Conservation (phyloP, 2,888 invertebrate species). For the Vannuccia rotundouncinata region DNA sequence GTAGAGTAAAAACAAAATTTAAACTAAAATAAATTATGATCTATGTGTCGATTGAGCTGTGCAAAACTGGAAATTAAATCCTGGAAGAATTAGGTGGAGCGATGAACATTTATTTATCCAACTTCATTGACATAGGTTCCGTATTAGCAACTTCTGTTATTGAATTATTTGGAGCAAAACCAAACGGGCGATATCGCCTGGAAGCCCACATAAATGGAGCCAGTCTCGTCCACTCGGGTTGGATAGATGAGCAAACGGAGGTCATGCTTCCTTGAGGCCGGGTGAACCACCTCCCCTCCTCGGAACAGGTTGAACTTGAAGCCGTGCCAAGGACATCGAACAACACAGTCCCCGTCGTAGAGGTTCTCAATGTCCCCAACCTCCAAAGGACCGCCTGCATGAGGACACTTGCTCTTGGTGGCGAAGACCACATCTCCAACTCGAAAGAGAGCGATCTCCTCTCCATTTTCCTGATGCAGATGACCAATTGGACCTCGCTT, state of each 20-base stretch:
- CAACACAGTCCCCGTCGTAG: background rate
- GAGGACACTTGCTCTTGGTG: background rate
- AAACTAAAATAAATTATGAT: too few relatives aligned
- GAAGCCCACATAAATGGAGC: conserved; percentile 5
- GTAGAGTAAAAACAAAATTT: too few relatives aligned
- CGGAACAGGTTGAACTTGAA: conserved; percentile 14
- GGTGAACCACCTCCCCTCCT: background rate
- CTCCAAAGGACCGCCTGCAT: conserved; percentile 4
- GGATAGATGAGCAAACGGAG: conserved; percentile 8
- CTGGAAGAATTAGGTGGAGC: too few relatives aligned
- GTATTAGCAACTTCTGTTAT: too few relatives aligned
- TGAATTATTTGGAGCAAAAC: too few relatives aligned
- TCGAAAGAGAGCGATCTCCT: background rate
- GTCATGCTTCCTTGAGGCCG: background rate
- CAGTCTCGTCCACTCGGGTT: background rate
- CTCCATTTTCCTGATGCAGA: too few relatives aligned
- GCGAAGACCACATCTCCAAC: conserved; percentile 21
- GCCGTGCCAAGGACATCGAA: conserved; percentile 18
- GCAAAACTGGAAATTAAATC: too few relatives aligned
- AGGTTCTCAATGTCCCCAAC: conserved; percentile 29
- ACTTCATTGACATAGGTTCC: too few relatives aligned
- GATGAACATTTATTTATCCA: too few relatives aligned
- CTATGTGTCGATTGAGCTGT: too few relatives aligned
- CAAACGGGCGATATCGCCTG: too few relatives aligned
- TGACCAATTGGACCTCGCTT: too few relatives aligned